Evolutionary conservation across 2,888 invertebrate genomes (phyloP).

Genomic region (Dolichomitus sp.): DNA sequence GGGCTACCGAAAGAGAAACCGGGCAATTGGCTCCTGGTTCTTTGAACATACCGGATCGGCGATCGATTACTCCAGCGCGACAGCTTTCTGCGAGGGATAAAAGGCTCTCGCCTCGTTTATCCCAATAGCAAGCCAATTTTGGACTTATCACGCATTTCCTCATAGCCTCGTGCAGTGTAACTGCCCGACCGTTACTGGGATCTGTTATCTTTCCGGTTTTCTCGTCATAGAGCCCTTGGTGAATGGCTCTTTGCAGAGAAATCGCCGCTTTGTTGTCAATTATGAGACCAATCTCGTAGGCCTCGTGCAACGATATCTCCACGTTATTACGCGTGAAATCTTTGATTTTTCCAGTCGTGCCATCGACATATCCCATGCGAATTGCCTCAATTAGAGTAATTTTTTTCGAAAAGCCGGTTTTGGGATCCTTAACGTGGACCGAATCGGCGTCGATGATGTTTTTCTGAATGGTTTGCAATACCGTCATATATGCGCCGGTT

Average conservation of each 20-base stretch:
- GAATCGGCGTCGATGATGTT: constrained; percentile 95
- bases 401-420: constrained; percentile 92
- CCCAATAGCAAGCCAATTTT: constrained; percentile 93
- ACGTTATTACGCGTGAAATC: constrained; percentile 90
- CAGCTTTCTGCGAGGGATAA: constrained; percentile 93
- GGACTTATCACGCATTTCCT: constrained; percentile 94
- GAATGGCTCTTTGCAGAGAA: constrained; percentile 94
- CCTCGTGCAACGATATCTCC: constrained; percentile 91
- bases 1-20: constrained; percentile 91
- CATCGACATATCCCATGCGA: constrained; percentile 91
- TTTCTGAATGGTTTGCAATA: constrained; percentile 93
- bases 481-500: constrained; percentile 92
- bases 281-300: constrained; percentile 93
- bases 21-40: constrained; percentile 90
- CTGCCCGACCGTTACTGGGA: constrained; percentile 92
- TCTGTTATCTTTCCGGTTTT: constrained; percentile 94
- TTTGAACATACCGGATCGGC: constrained; percentile 92
- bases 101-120: constrained; percentile 91
- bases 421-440: constrained; percentile 93
- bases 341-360: constrained; percentile 90
- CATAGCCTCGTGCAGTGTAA: constrained; percentile 94
- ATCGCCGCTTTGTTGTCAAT: constrained; percentile 94
- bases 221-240: constrained; percentile 95
- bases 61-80: constrained; percentile 93
- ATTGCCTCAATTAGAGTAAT: constrained; percentile 93